Evolutionary conservation across 2,888 invertebrate species (phyloP).

Genomic region (Coremacera marginata): DNA sequence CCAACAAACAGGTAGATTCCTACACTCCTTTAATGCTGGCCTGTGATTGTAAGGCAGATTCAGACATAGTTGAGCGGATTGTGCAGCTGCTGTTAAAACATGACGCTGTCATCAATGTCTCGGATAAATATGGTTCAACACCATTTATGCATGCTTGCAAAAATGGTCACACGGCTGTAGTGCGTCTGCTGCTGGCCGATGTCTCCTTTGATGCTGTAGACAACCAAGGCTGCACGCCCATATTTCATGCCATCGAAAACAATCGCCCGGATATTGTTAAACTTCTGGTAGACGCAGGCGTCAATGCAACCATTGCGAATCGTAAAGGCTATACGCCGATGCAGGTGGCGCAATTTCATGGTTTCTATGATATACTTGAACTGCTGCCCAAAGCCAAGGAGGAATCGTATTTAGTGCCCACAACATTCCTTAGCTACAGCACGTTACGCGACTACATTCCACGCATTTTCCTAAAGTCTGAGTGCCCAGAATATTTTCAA

Average conservation of each 20-base stretch:
- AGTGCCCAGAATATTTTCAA: slow-evolving; percentile 68
- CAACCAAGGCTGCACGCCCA: slow-evolving; percentile 64
- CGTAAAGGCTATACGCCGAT: slow-evolving; percentile 64
- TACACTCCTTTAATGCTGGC: slow-evolving; percentile 61
- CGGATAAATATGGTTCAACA: slow-evolving; percentile 65
- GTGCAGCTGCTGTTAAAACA: slow-evolving; percentile 57
- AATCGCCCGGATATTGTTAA: slow-evolving; percentile 63
- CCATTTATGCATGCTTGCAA: slow-evolving; percentile 67
- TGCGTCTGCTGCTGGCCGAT: slow-evolving; percentile 57
- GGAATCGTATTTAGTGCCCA: slow-evolving; percentile 58
- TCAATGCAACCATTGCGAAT: slow-evolving; percentile 58
- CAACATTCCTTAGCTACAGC: slow-evolving; percentile 60
- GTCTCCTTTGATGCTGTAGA: slow-evolving; percentile 64
- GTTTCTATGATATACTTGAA: slow-evolving; percentile 63
- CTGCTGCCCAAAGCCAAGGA: slow-evolving; percentile 57
- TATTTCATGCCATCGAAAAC: slow-evolving; percentile 67
- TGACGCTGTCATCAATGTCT: slow-evolving; percentile 62
- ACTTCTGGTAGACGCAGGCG: slow-evolving; percentile 60
- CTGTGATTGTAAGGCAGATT: slow-evolving; percentile 57
- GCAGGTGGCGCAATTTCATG: slow-evolving; percentile 64
- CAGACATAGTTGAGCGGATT: slow-evolving; percentile 52
- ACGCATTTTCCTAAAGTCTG: slow-evolving; percentile 63
- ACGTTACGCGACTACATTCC: slow-evolving; percentile 64
- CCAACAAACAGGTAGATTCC: slow-evolving; percentile 62
- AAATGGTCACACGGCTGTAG: slow-evolving; percentile 58